phyloP scores from a whole-genome alignment of 1,140 invertebrate genomes.

The Matsumurasca onukii region DNA sequence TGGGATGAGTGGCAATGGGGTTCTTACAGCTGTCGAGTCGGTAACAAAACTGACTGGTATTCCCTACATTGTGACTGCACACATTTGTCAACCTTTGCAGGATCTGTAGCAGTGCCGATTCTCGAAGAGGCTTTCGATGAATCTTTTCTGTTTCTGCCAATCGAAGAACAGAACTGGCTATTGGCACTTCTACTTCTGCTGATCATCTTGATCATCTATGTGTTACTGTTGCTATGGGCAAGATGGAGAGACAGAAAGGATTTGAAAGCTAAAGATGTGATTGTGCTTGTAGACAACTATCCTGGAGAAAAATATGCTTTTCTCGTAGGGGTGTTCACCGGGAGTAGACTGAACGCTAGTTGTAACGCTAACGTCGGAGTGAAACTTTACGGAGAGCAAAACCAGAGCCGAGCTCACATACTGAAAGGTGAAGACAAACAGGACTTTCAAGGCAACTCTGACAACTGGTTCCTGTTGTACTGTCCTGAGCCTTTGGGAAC shows the following conservation, averaged over 20 bases:
- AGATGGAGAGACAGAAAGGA: constrained; percentile 11
- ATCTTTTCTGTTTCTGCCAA: no score
- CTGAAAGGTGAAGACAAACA: background rate
- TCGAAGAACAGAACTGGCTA: no score
- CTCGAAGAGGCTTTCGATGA: no score
- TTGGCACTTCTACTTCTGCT: no score
- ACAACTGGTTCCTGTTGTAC: constrained; percentile 1
- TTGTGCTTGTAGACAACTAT: background rate
- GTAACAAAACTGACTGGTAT: no score
- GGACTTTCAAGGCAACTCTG: background rate
- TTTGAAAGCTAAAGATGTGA: background rate
- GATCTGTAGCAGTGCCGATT: no score
- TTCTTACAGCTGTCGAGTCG: no score
- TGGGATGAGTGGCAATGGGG: no score
- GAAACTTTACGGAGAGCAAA: background rate
- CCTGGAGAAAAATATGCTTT: background rate
- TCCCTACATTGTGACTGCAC: no score
- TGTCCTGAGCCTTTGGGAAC: background rate
- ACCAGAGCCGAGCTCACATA: background rate
- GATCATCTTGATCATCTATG: no score
- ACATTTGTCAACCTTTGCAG: no score
- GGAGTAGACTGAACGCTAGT: background rate
- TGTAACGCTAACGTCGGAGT: background rate
- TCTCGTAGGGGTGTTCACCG: background rate
- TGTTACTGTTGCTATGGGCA: no score